Evolutionary conservation across 2,797 vertebrate species (phyloP).

Genomic region (Ataeniobius toweri): DNA sequence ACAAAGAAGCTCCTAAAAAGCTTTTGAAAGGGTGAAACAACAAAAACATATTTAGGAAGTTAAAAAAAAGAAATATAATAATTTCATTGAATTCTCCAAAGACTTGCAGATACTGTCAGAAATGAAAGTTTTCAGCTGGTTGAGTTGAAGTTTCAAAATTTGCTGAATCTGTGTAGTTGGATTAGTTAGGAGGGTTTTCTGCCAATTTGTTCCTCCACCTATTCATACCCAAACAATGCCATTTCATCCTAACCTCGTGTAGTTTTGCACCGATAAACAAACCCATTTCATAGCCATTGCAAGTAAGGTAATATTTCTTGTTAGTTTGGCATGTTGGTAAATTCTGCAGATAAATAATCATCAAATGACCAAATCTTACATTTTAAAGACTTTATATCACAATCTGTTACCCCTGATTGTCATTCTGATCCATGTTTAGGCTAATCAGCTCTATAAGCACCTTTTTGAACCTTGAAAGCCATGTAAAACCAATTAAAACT

Average conservation of each 20-base stretch:
- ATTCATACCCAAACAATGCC: background rate
- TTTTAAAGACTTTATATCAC: too few species aligned
- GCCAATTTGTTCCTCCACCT: background rate
- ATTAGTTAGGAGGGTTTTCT: background rate
- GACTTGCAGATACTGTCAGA: constrained; percentile 12
- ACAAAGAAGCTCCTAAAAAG: constrained; percentile 50
- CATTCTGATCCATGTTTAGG: too few species aligned
- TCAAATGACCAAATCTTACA: too few species aligned
- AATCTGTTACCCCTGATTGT: too few species aligned
- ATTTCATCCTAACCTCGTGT: background rate
- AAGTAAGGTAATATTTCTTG: too few species aligned
- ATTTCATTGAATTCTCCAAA: background rate
- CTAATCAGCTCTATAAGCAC: too few species aligned
- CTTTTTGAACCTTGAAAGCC: too few species aligned
- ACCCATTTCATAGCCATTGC: too few species aligned
- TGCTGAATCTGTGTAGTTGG: background rate
- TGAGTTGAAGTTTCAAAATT: background rate
- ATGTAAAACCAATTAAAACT: too few species aligned
- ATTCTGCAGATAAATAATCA: too few species aligned
- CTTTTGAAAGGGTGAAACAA: constrained; percentile 29
- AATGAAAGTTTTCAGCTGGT: background rate
- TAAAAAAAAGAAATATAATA: constrained; percentile 8
- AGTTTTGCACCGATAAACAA: too few species aligned
- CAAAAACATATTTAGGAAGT: constrained; percentile 27
- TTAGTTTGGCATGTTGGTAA: too few species aligned